Evolutionary conservation across 2,888 invertebrate genomes (phyloP).

Genomic region (Lordiphosa fenestrarum): DNA sequence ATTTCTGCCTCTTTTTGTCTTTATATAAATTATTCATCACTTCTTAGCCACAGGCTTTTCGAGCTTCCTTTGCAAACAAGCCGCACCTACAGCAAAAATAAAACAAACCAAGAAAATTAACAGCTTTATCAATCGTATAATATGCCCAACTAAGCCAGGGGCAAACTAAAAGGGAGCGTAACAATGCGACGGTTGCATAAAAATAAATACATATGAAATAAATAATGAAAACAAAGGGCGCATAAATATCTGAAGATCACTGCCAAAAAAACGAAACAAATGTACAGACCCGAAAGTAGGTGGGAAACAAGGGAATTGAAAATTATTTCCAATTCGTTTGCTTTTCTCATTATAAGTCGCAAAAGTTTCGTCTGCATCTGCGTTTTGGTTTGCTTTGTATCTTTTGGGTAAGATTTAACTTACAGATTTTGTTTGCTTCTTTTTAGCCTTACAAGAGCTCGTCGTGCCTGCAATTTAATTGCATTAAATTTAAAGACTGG

Average conservation of each 20-base stretch:
- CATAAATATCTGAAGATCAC: conserved; percentile 63
- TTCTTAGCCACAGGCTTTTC: conserved; percentile 15
- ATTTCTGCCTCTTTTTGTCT: conserved; percentile 4
- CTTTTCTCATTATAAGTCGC: conserved; percentile 75
- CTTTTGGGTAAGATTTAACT: conserved; percentile 54
- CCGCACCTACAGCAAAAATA: conserved; percentile 39
- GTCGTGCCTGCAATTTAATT: not conserved
- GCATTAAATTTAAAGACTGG: not conserved
- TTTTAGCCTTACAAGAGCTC: conserved; percentile 18
- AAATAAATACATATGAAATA: conserved; percentile 34
- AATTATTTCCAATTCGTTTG: conserved; percentile 78
- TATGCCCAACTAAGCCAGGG: conserved; percentile 16
- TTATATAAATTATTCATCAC: conserved; percentile 45
- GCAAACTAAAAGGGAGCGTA: conserved; percentile 18
- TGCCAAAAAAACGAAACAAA: conserved; percentile 18
- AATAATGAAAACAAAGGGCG: conserved; percentile 57
- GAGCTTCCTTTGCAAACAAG: conserved; percentile 33
- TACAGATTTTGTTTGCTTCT: conserved; percentile 44
- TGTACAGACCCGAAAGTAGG: conserved; percentile 55
- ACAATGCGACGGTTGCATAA: conserved; percentile 6
- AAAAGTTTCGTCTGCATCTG: conserved; percentile 34
- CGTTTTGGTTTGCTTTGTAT: conserved; percentile 2
- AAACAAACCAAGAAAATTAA: conserved; percentile 35
- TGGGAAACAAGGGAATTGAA: conserved; percentile 76
- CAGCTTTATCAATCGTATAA: conserved; percentile 55